These are phyloP conservation scores for Pedetes capensis DNA, from an alignment of 2,113 vertebrate species.

Conservation along the genomic window DNA sequence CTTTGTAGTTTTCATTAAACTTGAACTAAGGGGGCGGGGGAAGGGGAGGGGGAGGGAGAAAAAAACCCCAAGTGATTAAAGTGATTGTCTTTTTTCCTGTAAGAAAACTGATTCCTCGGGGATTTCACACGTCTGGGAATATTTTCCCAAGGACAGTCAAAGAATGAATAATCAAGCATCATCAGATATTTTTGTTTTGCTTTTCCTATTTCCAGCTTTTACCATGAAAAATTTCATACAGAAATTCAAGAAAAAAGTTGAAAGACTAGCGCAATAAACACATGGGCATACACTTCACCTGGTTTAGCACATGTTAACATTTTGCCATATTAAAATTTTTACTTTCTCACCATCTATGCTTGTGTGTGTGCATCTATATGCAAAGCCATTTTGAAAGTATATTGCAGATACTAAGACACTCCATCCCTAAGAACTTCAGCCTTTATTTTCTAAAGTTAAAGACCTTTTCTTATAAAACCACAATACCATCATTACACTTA, in stretches of 20 bases:
- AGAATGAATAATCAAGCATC: background rate
- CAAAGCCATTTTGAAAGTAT: background rate
- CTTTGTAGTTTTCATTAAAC: background rate
- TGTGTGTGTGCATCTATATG: background rate
- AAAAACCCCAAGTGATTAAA: no score
- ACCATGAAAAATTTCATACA: slow-evolving; percentile 16
- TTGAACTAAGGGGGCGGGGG: background rate
- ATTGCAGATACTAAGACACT: background rate
- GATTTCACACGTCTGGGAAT: background rate
- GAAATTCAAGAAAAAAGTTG: slow-evolving; percentile 19
- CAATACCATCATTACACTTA: background rate
- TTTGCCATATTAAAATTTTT: background rate
- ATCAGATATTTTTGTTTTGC: background rate
- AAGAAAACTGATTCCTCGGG: background rate
- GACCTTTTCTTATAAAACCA: background rate
- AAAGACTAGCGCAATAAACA: background rate
- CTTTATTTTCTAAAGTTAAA: slow-evolving; percentile 20
- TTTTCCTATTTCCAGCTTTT: background rate
- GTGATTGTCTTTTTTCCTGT: background rate
- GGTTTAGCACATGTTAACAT: background rate
- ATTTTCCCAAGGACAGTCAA: background rate
- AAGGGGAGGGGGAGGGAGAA: background rate
- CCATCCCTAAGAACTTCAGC: background rate
- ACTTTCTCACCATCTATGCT: background rate
- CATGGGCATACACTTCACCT: background rate